Evolutionary conservation across 2,797 vertebrate genomes (phyloP).

Genomic region (Helicolenus hilgendorfi): DNA sequence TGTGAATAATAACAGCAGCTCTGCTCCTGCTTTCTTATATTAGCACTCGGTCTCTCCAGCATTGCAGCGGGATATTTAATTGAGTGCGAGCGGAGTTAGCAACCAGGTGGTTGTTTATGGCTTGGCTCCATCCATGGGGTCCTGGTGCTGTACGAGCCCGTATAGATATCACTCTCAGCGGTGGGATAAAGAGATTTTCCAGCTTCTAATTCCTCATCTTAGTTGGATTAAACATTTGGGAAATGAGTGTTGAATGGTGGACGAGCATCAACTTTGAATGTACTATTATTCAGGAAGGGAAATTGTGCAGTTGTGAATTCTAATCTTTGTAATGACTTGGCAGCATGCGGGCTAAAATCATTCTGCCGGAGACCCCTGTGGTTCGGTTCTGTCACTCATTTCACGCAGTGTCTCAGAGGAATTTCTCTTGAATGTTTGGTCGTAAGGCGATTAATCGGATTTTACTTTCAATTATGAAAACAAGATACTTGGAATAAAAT

Average conservation of each 20-base stretch:
- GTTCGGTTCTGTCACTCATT: slow-evolving; percentile 36
- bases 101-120: slow-evolving; percentile 81
- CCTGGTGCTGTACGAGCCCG: slow-evolving; percentile 41
- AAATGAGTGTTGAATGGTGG: slow-evolving; percentile 73
- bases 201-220: slow-evolving; percentile 76
- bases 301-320: slow-evolving; percentile 65
- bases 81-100: slow-evolving; percentile 75
- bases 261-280: slow-evolving; percentile 67
- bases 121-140: slow-evolving; percentile 58
- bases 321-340: slow-evolving; percentile 75
- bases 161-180: slow-evolving; percentile 68
- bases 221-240: slow-evolving; percentile 83
- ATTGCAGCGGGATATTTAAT: slow-evolving; percentile 75
- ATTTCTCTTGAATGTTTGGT: not conserved
- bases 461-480: not conserved
- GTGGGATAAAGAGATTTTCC: slow-evolving; percentile 75
- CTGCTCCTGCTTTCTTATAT: slow-evolving; percentile 56
- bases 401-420: not conserved
- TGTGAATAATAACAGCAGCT: slow-evolving; percentile 69
- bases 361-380: slow-evolving; percentile 48
- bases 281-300: slow-evolving; percentile 64
- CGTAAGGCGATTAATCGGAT: not conserved
- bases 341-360: slow-evolving; percentile 56
- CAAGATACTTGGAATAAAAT: not conserved
- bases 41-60: slow-evolving; percentile 44